Base-by-base conservation (phyloP, 2,797 vertebrate genomes). In the Schizothorax lantsangensis region DNA sequence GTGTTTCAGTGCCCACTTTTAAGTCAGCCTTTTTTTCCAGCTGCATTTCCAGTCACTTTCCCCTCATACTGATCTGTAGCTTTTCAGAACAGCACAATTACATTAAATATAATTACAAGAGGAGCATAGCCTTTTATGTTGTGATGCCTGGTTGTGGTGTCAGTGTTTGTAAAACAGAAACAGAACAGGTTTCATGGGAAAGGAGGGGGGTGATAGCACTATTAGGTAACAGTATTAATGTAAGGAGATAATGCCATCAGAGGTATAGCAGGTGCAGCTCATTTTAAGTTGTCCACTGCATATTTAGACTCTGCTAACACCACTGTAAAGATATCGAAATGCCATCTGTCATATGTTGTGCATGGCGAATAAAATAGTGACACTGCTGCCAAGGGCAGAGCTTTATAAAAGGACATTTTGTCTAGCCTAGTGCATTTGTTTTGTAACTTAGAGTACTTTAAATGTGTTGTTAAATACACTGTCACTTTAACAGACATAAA, bases 231-330 rank as follows among this genome's bases (percentile, higher is more conserved):
- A 59, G 68, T 81, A 84, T 77, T 88, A 87, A 88, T 89, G 88
- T 85, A 87, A 89, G 84, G 64, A 81, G 89, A 88, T 89, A 90
- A 90, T 90, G 88, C 88, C 82, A 87, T 83, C 79, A 64, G 85
- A 91, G 89, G 88, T 88, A 43, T 43, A 91, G 85, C 89, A 90
- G 90, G 87, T 91, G 89, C 52, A 26, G 84, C 5, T 85, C 88
- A 85, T 19, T 73, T 84, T 82, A 88, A 75, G 66, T 38, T 26
- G 62, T 54, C 64, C 62, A 26, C 73, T 75, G 86, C 88, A 89
- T 84, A 89, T 86, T 82, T 88, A 33, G 73, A 86, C 68, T 69
- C 64, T 5, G 14, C 19, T 69, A 88, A 78, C 74, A 52, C 79
- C 52, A 10, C 26, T 2, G 19, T 81, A 38, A 80, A 79, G 66